Percentiles rank a stretch among this genome's conserved stretches.
Evolutionary conservation across 2,888 invertebrate genomes (phyloP).

Genomic region (Eurois occulta): DNA sequence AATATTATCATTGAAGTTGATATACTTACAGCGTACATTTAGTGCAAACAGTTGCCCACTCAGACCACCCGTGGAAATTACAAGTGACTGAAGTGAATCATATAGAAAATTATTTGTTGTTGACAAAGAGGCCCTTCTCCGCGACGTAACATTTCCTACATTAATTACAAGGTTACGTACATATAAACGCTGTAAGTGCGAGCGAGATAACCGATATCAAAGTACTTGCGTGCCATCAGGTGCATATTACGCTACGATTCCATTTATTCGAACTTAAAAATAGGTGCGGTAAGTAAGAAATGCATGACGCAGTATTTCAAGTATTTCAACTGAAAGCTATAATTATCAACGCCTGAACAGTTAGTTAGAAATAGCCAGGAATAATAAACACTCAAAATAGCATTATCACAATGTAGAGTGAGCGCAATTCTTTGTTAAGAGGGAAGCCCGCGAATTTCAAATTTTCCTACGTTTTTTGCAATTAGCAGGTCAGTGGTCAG

Average conservation of each 20-base stretch:
- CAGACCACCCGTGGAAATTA: slow-evolving; percentile 4
- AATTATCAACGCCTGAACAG: neutral
- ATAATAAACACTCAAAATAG: neutral
- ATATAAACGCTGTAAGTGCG: neutral
- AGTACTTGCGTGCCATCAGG: neutral
- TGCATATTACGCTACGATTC: neutral
- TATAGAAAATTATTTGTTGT: neutral
- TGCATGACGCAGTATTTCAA: neutral
- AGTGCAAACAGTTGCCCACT: neutral
- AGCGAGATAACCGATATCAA: slow-evolving; percentile 8
- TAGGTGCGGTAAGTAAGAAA: neutral
- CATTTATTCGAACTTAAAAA: neutral
- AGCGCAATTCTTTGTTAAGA: neutral
- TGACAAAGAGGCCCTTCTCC: slow-evolving; percentile 20
- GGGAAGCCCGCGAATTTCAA: too few species aligned
- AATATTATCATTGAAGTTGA: neutral
- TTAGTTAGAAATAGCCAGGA: slow-evolving; percentile 2
- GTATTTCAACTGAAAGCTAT: slow-evolving; percentile 1
- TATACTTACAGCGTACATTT: neutral
- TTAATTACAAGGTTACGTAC: slow-evolving; percentile 25
- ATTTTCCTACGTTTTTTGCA: too few species aligned
- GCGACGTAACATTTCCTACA: neutral
- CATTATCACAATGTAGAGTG: neutral
- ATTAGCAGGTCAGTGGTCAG: too few species aligned
- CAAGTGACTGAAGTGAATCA: neutral